Conservation (phyloP, 2,797 vertebrate genomes). For the Momotus momota region DNA sequence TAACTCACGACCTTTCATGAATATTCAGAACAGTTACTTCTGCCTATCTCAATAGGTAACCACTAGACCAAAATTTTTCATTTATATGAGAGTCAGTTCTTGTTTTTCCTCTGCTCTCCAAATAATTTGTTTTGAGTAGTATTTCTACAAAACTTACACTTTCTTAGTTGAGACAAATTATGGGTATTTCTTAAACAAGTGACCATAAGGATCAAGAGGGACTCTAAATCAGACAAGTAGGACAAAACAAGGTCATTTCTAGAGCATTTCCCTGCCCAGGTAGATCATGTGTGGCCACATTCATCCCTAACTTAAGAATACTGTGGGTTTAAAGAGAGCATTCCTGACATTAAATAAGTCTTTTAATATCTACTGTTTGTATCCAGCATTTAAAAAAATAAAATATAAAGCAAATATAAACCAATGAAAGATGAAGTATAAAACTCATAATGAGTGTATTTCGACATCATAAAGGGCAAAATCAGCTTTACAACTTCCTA, state of each 20-base stretch:
- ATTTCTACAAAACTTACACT: background rate
- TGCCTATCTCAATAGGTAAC: background rate
- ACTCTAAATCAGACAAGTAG: background rate
- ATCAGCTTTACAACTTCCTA: background rate
- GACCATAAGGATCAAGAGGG: background rate
- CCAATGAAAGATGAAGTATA: background rate
- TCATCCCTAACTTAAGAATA: background rate
- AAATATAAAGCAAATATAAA: background rate
- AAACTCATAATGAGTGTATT: background rate
- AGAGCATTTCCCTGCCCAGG: background rate
- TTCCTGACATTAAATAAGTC: background rate
- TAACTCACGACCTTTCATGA: background rate
- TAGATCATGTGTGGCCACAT: rapidly evolving
- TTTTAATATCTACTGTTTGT: background rate
- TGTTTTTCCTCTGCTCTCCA: background rate
- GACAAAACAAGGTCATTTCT: background rate
- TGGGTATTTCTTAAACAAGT: background rate
- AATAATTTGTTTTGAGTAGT: background rate
- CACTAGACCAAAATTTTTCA: background rate
- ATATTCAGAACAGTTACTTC: background rate
- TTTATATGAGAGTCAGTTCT: background rate
- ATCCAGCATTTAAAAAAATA: background rate
- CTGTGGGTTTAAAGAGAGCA: rapidly evolving
- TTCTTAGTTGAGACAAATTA: background rate
- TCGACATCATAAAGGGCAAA: background rate